These are phyloP conservation scores for Centroberyx gerrardi DNA, from an alignment of 2,797 vertebrate species.

Conservation along the genomic window DNA sequence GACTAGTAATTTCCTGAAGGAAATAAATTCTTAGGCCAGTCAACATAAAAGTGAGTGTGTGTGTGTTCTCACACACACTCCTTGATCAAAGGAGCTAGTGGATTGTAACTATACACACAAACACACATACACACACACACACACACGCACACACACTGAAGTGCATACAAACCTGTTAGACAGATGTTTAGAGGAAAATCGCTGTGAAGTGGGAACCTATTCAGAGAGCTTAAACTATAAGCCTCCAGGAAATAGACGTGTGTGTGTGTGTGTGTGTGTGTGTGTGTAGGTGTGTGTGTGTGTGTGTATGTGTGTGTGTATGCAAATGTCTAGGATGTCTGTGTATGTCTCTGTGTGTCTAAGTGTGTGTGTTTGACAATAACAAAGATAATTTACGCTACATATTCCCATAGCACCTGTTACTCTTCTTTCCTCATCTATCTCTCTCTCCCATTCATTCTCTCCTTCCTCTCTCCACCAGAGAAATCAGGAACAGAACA, in stretches of 20 bases:
- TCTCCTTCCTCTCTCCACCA: background rate
- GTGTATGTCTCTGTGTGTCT: background rate
- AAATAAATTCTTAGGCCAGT: background rate
- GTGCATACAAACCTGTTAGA: background rate
- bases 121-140: background rate
- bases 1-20: slow-evolving; percentile 22
- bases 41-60: background rate
- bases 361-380: background rate
- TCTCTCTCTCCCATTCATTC: background rate
- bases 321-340: background rate
- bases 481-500: background rate
- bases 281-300: slow-evolving; percentile 3
- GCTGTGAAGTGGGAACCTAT: slow-evolving; percentile 24
- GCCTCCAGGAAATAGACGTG: background rate
- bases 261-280: background rate
- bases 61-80: background rate
- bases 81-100: slow-evolving; percentile 34
- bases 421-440: slow-evolving; percentile 18
- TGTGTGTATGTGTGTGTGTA: background rate
- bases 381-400: background rate
- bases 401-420: slow-evolving; percentile 21
- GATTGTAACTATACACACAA: background rate
- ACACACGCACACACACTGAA: slow-evolving; percentile 14
- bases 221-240: background rate
- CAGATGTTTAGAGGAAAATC: too few relatives aligned